These are phyloP conservation scores for Trogon surrucura DNA, from an alignment of 2,113 vertebrate species.

Conservation along the genomic window DNA sequence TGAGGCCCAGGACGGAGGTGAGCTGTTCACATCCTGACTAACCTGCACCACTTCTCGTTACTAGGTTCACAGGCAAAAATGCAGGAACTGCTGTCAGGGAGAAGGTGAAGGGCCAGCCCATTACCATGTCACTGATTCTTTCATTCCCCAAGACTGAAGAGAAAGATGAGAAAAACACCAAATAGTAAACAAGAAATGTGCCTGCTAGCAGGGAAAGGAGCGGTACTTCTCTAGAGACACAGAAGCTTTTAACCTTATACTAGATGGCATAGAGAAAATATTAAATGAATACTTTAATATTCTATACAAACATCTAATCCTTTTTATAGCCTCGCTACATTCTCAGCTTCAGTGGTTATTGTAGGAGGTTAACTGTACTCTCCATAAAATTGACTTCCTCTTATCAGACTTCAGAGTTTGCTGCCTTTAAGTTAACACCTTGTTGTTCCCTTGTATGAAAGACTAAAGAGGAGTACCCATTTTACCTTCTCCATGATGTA, in stretches of 20 bases:
- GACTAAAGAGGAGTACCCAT: neutral
- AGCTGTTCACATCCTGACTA: neutral
- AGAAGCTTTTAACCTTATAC: neutral
- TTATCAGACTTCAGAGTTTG: neutral
- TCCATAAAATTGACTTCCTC: neutral
- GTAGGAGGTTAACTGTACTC: neutral
- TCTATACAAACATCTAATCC: neutral
- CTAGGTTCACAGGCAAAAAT: neutral
- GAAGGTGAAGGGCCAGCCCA: fast-evolving
- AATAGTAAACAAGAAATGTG: neutral
- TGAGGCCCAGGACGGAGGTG: neutral
- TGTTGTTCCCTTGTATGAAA: neutral
- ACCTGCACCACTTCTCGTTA: neutral
- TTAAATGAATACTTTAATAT: neutral
- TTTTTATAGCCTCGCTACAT: neutral
- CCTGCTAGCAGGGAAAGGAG: neutral
- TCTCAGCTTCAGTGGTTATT: neutral
- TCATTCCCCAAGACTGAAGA: neutral
- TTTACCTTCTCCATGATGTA: neutral
- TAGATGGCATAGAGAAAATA: neutral
- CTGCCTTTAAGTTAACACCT: neutral
- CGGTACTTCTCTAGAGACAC: neutral
- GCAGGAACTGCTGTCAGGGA: neutral
- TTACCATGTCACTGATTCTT: neutral
- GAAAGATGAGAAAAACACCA: neutral